Evolutionary conservation across 2,797 vertebrate genomes (phyloP).

Genomic region (Caiman crocodilus): DNA sequence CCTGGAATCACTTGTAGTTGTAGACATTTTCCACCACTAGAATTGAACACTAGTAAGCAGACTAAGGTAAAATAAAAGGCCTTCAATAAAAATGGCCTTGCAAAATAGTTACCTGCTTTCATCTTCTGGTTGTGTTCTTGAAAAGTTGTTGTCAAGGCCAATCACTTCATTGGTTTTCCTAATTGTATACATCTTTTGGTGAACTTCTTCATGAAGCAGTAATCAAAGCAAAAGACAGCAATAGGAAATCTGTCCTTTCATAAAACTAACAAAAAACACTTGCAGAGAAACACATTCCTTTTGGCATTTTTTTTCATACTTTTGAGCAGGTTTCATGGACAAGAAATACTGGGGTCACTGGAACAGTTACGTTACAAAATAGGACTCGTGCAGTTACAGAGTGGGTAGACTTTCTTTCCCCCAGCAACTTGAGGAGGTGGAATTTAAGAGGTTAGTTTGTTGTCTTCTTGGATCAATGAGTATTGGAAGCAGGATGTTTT

Average conservation of each 20-base stretch:
- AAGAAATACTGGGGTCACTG: neutral
- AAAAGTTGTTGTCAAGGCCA: no score
- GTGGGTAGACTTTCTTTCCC: no score
- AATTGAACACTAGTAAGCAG: no score
- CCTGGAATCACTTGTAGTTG: no score
- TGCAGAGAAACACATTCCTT: neutral
- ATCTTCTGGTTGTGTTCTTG: no score
- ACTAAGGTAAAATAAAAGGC: no score
- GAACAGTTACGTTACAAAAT: neutral
- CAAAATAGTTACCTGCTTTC: no score
- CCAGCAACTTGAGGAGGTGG: neutral
- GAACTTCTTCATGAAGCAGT: neutral
- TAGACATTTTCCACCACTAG: no score
- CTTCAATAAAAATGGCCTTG: no score
- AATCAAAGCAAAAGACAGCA: neutral
- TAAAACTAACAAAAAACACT: neutral
- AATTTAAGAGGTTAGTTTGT: neutral
- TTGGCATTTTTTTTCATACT: neutral
- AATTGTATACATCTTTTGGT: neutral
- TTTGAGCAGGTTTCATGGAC: neutral
- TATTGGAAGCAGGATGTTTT: neutral
- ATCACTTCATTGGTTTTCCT: no score
- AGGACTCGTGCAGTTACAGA: neutral
- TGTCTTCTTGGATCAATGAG: no score
- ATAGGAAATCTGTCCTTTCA: neutral